Percentiles rank a stretch among this genome's conserved stretches.
phyloP scores from a whole-genome alignment of 2,113 vertebrate genomes.

The Octodon degus region DNA sequence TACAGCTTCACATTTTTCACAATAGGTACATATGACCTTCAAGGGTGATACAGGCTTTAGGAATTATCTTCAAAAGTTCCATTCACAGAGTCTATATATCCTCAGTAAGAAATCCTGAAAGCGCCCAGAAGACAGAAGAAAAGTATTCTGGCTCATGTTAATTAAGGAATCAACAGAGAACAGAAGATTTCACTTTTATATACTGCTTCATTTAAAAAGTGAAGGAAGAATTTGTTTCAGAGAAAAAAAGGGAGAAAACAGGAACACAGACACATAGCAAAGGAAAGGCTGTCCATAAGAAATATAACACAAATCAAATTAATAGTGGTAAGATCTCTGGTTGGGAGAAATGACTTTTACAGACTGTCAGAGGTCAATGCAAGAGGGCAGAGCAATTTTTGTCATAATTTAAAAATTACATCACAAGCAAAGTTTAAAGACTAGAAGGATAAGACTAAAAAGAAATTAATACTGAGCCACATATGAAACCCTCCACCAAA shows the following conservation, averaged over 20 bases:
- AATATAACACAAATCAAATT: slow-evolving; percentile 79
- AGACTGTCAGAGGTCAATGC: slow-evolving; percentile 82
- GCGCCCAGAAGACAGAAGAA: slow-evolving; percentile 74
- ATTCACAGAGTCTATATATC: slow-evolving; percentile 80
- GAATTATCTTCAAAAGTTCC: slow-evolving; percentile 73
- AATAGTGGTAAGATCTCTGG: slow-evolving; percentile 77
- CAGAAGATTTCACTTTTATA: slow-evolving; percentile 73
- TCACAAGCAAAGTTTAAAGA: slow-evolving; percentile 23
- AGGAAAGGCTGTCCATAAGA: slow-evolving; percentile 65
- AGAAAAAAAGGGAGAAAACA: slow-evolving; percentile 73
- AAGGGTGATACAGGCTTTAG: slow-evolving; percentile 73
- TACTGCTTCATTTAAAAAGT: slow-evolving; percentile 67
- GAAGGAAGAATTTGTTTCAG: slow-evolving; percentile 72
- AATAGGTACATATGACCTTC: slow-evolving; percentile 81
- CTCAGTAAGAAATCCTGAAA: slow-evolving; percentile 79
- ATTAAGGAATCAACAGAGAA: slow-evolving; percentile 79
- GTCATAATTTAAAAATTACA: slow-evolving; percentile 55
- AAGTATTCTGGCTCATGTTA: slow-evolving; percentile 75
- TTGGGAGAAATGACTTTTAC: slow-evolving; percentile 77
- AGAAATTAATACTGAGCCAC: slow-evolving; percentile 16
- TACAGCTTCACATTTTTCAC: slow-evolving; percentile 87
- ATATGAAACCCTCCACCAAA: slow-evolving; percentile 13
- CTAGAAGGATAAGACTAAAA: not conserved
- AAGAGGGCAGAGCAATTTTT: slow-evolving; percentile 80
- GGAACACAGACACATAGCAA: slow-evolving; percentile 66